Percentiles rank a stretch among this genome's conserved stretches.
Evolutionary conservation across 2,113 vertebrate species (phyloP).

Genomic region (Silurus glanis): DNA sequence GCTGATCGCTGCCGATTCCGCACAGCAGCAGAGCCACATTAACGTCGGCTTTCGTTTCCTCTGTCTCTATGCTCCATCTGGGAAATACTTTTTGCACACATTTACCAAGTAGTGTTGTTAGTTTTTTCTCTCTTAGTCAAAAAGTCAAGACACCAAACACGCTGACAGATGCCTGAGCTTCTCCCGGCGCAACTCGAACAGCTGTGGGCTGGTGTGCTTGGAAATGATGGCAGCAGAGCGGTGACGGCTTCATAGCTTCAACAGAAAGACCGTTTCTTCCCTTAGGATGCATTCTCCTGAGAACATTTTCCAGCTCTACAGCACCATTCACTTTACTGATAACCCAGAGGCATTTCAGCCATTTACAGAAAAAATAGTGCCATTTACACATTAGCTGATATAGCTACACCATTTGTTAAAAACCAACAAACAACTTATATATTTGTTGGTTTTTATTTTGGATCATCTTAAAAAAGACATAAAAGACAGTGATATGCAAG

Average conservation of each 20-base stretch:
- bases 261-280: slow-evolving; percentile 34
- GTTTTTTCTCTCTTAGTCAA: slow-evolving; percentile 1
- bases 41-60: neutral
- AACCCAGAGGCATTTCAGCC: neutral
- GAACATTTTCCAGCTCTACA: slow-evolving; percentile 37
- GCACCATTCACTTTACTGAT: slow-evolving; percentile 21
- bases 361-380: neutral
- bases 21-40: slow-evolving; percentile 21
- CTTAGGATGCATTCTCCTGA: slow-evolving; percentile 44
- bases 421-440: neutral
- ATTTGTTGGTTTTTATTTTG: neutral
- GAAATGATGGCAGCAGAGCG: slow-evolving; percentile 13
- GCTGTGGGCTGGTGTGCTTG: neutral
- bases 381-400: neutral
- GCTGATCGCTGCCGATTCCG: slow-evolving; percentile 28
- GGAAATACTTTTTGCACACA: neutral
- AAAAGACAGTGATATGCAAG: neutral
- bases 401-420: neutral
- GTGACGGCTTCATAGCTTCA: slow-evolving; percentile 42
- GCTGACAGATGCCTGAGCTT: slow-evolving; percentile 25
- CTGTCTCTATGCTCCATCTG: neutral
- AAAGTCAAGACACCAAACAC: slow-evolving; percentile 36
- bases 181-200: neutral
- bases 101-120: neutral
- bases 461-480: neutral